Evolutionary conservation across 2,797 vertebrate species (phyloP).

Genomic region (Clamator glandarius): DNA sequence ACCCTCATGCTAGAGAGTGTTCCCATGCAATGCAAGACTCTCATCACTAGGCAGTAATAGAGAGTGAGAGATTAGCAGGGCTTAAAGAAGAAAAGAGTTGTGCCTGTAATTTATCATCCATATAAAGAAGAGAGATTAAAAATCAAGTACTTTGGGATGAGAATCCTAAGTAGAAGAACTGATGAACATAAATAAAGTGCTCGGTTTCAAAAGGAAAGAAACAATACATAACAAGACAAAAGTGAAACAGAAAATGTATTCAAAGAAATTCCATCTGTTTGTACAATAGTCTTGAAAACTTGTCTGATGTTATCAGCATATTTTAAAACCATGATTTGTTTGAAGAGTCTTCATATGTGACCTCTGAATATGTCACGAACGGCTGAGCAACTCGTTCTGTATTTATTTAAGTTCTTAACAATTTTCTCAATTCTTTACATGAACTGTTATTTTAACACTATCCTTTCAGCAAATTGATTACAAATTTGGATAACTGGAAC

Average conservation of each 20-base stretch:
- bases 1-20: background rate
- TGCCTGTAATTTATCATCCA: background rate
- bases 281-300: background rate
- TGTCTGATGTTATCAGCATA: background rate
- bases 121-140: background rate
- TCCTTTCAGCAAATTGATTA: slow-evolving; percentile 2
- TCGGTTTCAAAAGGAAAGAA: background rate
- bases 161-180: background rate
- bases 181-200: background rate
- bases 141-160: background rate
- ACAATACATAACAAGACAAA: background rate
- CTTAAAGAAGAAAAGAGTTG: background rate
- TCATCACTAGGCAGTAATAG: background rate
- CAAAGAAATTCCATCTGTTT: background rate
- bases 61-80: background rate
- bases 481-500: background rate
- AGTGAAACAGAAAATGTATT: background rate
- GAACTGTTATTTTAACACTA: slow-evolving; percentile 32
- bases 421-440: background rate
- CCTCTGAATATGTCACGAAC: slow-evolving; percentile 7
- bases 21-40: background rate
- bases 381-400: background rate
- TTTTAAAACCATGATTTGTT: background rate
- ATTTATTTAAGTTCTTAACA: background rate
- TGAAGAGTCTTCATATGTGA: background rate